Percentiles rank a stretch among this genome's conserved stretches.
Conservation (phyloP, 2,113 vertebrate species). For the Heterotilapia buettikoferi region DNA sequence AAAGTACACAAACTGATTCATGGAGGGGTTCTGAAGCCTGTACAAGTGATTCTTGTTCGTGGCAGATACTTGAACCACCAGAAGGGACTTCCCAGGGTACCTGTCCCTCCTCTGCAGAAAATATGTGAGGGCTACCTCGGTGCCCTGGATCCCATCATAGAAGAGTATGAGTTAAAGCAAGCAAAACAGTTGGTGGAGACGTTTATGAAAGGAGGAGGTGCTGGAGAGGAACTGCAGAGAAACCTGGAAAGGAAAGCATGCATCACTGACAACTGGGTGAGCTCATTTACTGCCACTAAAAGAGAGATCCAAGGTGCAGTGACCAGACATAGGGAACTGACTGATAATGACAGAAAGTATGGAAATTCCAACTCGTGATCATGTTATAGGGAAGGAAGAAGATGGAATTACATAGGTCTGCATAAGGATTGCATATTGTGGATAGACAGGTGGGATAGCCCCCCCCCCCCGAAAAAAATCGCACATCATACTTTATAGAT, state of each 20-base stretch:
- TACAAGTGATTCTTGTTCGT: constrained; percentile 64
- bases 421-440: not conserved
- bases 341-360: not conserved
- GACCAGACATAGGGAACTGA: not conserved
- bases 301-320: not conserved
- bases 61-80: constrained; percentile 85
- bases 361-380: not conserved
- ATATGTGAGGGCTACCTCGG: constrained; percentile 85
- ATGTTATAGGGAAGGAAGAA: not conserved
- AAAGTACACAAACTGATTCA: not conserved
- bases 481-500: not conserved
- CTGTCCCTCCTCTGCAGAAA: constrained; percentile 84
- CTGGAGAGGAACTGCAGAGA: constrained; percentile 87
- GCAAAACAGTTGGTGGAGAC: constrained; percentile 78
- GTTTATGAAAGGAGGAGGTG: constrained; percentile 79
- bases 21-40: constrained; percentile 60
- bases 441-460: not conserved
- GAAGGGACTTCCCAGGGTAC: constrained; percentile 78
- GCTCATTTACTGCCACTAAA: not conserved
- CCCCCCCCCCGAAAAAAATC: not conserved
- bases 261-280: constrained; percentile 89
- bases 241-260: constrained; percentile 80
- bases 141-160: constrained; percentile 84
- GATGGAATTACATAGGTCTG: not conserved
- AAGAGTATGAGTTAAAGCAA: constrained; percentile 78